Evolutionary conservation across 2,797 vertebrate genomes (phyloP), one percentile per base, ranked within the genome.

Genomic region (Trichosurus vulpecula): DNA sequence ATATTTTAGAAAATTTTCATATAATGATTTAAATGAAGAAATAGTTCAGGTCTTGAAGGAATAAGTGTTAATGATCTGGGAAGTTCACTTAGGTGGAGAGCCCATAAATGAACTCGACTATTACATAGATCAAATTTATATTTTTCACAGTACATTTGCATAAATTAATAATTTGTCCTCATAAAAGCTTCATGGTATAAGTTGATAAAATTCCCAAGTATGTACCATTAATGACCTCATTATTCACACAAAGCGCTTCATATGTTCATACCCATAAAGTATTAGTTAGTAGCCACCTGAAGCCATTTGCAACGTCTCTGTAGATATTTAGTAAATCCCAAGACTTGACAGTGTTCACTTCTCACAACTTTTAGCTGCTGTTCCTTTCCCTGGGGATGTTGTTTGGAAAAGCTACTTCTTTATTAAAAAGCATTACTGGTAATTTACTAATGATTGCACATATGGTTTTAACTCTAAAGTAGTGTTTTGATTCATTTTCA

Each of bases 391-490:
- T 74, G 81, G n/a, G 61, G 92, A 16, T 51, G 0, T 92, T 91
- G n/a, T 61, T 93, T 96, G 74, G 90, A 81, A 94, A 94, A 95
- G 61, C 92, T 30, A 74, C 66, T 27, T 19, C 57, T 91, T 3
- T 58, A 51, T 52, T 96, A 12, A 1, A 92, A 51, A 96, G 2
- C 81, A 9, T 95, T 55, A 96, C 31, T 30, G 8, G 5, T 54
- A 58, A n/a, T 96, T 94, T 91, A 35, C 93, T 96, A 89, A 92
- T 56, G 14, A 41, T 93, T 92, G 53, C 13, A 22, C n/a, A 74
- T 57, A 31, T 61, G 1, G 5, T 91, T 52, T 81, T 16, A 56
- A 41, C 66, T 90, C 31, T 30, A 41, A 41, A 91, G 16, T 91
- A 57, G 91, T 6, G 0, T 74, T 12, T 19, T 74, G 3, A 52